Base-by-base conservation (phyloP, 2,888 invertebrate species). In the Phymatocera aterrima region DNA sequence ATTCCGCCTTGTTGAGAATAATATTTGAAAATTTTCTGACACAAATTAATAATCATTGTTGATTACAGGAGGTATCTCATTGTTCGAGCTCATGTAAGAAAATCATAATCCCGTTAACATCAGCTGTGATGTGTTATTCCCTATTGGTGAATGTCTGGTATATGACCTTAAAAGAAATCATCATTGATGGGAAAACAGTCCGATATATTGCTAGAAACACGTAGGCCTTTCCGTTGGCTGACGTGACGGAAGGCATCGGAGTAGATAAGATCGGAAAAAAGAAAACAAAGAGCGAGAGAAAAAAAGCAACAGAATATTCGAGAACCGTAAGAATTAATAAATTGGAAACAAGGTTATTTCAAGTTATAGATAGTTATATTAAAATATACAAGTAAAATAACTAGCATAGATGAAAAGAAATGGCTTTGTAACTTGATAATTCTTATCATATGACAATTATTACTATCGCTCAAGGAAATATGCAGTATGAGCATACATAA, bases 161-260 rank as follows among this genome's bases (percentile, higher is more conserved):
- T 18, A 37, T 64, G 61, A 64, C 61, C 61, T 64, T 64, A 37
- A 64, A 64, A 64, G 34, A 64, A 64, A 10, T n/a, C 61, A 37
- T 64, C 61, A 64, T 57, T 24, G 57, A 57, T 57, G 28, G n/a
- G 57, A 28, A 57, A 57, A 28, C 21, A 57, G 28, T 28, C 28
- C 21, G 57, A 57, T 28, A 57, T 37, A 64, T 64, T 10, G 37
- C 21, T 31, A 18, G 37, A 64, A 37, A 37, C 34, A 64, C 34
- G 61, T 37, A 64, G 37, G 61, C 31, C 34, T 64, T n/a, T 64
- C 61, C 8, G 37, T 64, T 64, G 61, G 61, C 61, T 46, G 46
- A 46, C 46, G 68, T 68, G 68, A 21, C 28, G 3, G 28, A 46
- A 43, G n/a, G 28, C 12, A 24, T 46, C 28, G 68, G 43, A 68